These are phyloP conservation scores for Eupleurogrammus muticus DNA, from an alignment of 2,797 vertebrate species.

Conservation along the genomic window DNA sequence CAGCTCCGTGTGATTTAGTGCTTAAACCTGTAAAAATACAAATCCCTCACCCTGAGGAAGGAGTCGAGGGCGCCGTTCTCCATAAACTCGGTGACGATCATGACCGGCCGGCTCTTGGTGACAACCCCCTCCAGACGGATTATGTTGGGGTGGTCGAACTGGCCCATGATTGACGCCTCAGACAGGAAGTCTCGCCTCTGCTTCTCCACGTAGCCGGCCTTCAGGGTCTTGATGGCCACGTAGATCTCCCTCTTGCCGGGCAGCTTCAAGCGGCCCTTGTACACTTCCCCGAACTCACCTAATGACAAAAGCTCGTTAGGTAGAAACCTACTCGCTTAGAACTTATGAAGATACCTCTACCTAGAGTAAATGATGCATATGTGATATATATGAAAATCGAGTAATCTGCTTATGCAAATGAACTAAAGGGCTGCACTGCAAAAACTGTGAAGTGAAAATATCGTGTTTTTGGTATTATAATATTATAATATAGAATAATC, in stretches of 20 bases:
- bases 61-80: conserved; percentile 99
- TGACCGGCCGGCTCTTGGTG: conserved; percentile 97
- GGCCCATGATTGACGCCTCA: conserved; percentile 99
- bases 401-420: too few relatives aligned
- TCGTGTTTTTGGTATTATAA: too few relatives aligned
- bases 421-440: too few relatives aligned
- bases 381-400: too few relatives aligned
- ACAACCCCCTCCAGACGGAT: conserved; percentile 97
- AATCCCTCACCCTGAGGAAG: conserved; percentile 91
- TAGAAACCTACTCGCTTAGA: too few relatives aligned
- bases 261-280: conserved; percentile 97
- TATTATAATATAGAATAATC: too few relatives aligned
- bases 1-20: background rate
- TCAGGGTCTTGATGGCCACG: conserved; percentile 97
- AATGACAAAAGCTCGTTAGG: conserved; percentile 19
- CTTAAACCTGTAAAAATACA: background rate
- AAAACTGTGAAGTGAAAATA: too few relatives aligned
- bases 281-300: conserved; percentile 99
- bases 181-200: conserved; percentile 97
- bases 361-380: too few relatives aligned
- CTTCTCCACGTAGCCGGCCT: conserved; percentile 97
- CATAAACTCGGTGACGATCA: conserved; percentile 99
- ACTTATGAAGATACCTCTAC: too few relatives aligned
- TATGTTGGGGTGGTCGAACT: conserved; percentile 98
- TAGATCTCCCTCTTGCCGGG: conserved; percentile 97